Conservation (phyloP, 35 echinoderm and acorn worm genomes). For the Patiria miniata region DNA sequence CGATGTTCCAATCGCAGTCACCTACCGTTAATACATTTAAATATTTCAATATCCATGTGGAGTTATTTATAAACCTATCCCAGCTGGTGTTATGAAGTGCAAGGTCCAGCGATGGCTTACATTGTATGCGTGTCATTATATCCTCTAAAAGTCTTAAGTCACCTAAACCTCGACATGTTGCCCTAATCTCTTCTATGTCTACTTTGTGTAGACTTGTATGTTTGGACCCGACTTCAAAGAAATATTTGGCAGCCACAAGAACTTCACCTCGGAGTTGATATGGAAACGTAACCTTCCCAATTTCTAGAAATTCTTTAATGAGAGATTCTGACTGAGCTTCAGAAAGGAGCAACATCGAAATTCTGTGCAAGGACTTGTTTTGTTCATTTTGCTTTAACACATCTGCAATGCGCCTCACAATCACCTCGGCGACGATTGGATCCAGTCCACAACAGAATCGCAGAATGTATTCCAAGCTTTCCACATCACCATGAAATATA, state of each 20-base stretch:
- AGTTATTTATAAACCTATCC: neutral
- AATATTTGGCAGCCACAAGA: neutral
- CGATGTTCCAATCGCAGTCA: neutral
- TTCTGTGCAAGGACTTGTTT: neutral
- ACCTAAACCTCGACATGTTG: neutral
- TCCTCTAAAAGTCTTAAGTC: neutral
- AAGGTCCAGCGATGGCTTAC: too few relatives aligned
- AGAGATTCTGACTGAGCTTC: neutral
- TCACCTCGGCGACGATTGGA: neutral
- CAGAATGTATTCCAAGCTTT: too few relatives aligned
- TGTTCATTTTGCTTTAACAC: neutral
- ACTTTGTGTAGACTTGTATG: neutral
- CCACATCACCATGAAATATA: too few relatives aligned
- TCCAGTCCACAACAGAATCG: slow-evolving; percentile 15
- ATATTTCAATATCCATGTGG: neutral
- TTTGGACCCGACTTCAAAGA: neutral
- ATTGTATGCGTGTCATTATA: too few relatives aligned
- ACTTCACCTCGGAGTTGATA: too few relatives aligned
- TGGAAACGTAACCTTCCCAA: neutral
- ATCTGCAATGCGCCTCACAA: neutral
- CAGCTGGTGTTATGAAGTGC: too few relatives aligned
- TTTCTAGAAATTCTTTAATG: neutral
- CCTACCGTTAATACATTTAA: neutral
- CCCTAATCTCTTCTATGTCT: neutral
- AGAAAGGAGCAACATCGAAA: too few relatives aligned